Evolutionary conservation across 2,113 vertebrate species (phyloP).

Genomic region (Gorsachius goisagi): DNA sequence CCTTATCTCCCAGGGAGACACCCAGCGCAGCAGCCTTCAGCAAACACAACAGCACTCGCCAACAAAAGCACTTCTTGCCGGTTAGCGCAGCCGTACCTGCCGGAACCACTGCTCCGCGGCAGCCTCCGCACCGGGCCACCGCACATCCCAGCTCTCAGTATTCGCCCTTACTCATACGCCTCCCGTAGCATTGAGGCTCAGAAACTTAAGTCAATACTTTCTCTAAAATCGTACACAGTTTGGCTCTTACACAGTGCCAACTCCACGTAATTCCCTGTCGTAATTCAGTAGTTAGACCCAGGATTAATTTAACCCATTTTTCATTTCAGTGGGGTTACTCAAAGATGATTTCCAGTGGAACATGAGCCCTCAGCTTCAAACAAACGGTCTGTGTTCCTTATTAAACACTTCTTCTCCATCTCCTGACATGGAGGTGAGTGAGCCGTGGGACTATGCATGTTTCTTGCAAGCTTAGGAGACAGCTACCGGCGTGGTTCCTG

Average conservation of each 20-base stretch:
- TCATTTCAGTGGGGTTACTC: not conserved
- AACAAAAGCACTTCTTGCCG: not conserved
- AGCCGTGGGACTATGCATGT: not conserved
- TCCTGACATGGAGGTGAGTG: not conserved
- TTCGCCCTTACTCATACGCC: fast-evolving
- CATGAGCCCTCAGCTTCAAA: not conserved
- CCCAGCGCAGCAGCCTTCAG: not conserved
- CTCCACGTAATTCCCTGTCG: not conserved
- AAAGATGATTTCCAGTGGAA: not conserved
- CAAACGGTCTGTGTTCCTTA: not conserved
- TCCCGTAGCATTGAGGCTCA: not conserved
- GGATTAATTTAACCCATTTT: not conserved
- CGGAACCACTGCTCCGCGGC: not conserved
- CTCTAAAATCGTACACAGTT: not conserved
- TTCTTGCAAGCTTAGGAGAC: not conserved
- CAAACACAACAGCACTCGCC: not conserved
- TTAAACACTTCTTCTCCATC: not conserved
- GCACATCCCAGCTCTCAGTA: not conserved
- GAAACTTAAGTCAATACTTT: not conserved
- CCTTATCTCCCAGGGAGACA: not conserved
- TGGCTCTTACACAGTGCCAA: not conserved
- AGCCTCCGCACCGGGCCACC: not conserved
- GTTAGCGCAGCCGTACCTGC: not conserved
- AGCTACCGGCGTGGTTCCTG: not conserved
- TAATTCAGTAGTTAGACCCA: not conserved